Base-by-base conservation (phyloP, 2,888 invertebrate genomes). In the Chouioia cunea region DNA sequence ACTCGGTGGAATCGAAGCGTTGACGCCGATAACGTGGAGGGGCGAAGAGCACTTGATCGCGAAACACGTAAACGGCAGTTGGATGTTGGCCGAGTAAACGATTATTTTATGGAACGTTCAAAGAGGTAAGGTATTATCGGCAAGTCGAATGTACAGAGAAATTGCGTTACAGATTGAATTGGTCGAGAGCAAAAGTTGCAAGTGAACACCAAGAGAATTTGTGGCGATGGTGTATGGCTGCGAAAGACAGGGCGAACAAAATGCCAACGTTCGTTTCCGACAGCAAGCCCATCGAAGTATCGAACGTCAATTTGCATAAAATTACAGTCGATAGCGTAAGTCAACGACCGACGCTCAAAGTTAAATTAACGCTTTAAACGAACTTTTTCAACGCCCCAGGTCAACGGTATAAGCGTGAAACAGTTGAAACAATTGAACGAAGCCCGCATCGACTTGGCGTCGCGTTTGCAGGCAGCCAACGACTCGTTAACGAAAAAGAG, bases 371-470 rank as follows among this genome's bases (percentile, higher is more conserved):
- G 8, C 18, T 22, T 16, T 44, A 63, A 44, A 44, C 53, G 10
- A 22, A 52, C 56, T 59, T 75, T 58, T 27, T 44, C 44, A 43
- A 56, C 70, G 50, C 10, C 50, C 0, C 56, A 80, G 80, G 63
- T 81, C 18, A 81, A 80, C 50, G 74, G 71, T 20, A 67, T 76
- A 1, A 74, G 71, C 16, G 57, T 71, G 0, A 47, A 76, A 15
- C 70, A 77, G 43, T 64, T 81, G 1, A 27, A 56, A 6, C 60
- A 71, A 2, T 65, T 78, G 12, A 75, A 68, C 0, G 47, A 74
- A n/a, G 74, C 60, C 2, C 79, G 77, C 56, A 73, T 76, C 4
- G 44, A 27, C 15, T 22, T 78, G 4, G 15, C 63, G 0, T 65
- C 71, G 0, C 76, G 76, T n/a, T 48, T 81, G 1, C 16, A 23